A percentile compares a stretch with the other conserved stretches of the same genome.
Conservation (phyloP, 30 jellyfish, hydroid and myxozoan species). For the Mastigias papua region DNA sequence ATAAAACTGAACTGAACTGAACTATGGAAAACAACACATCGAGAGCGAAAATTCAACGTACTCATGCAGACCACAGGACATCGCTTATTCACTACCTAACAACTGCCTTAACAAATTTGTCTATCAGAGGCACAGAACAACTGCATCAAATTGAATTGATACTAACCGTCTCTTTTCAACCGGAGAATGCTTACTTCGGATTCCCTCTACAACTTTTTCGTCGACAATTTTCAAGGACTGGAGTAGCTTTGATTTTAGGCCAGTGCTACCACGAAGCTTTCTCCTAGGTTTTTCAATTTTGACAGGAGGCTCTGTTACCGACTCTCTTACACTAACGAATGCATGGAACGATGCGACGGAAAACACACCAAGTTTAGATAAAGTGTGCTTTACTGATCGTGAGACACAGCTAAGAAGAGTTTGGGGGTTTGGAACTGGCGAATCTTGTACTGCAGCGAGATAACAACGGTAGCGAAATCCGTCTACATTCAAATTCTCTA, state of each 20-base stretch:
- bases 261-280: constrained; percentile 57
- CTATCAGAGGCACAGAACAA: no score
- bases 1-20: no score
- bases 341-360: constrained; percentile 97
- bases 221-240: constrained; percentile 86
- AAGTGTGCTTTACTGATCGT: constrained; percentile 85
- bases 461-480: constrained; percentile 77
- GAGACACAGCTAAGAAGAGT: constrained; percentile 84
- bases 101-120: no score
- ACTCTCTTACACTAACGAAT: constrained; percentile 73
- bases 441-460: constrained; percentile 80
- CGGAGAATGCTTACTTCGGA: constrained; percentile 89
- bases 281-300: constrained; percentile 69
- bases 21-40: no score
- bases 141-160: no score
- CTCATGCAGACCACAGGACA: no score
- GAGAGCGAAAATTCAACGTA: no score
- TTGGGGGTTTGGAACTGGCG: constrained; percentile 92
- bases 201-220: constrained; percentile 82
- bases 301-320: constrained; percentile 69
- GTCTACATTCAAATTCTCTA: constrained; percentile 84
- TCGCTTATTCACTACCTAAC: no score
- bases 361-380: constrained; percentile 90
- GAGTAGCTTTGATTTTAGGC: constrained; percentile 82
- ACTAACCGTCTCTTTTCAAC: constrained; percentile 30